Evolutionary conservation across 92 coral and sea anemone genomes (phyloP).

Genomic region (Palythoa caribaeorum): DNA sequence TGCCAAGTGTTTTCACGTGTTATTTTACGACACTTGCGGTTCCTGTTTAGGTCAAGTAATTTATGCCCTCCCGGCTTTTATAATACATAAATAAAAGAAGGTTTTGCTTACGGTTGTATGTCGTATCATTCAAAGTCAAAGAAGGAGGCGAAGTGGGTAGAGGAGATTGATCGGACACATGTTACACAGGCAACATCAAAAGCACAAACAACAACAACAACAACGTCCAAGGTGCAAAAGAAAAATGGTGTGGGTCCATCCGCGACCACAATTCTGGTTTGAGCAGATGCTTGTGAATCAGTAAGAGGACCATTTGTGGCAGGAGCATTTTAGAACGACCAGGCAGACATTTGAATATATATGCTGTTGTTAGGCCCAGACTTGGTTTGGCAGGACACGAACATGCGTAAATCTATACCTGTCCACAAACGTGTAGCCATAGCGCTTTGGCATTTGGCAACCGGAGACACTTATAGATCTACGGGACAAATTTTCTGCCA

Average conservation of each 20-base stretch:
- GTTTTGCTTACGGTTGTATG: constrained; percentile 21
- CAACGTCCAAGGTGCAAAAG: constrained; percentile 31
- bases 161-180: constrained; percentile 28
- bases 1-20: constrained; percentile 44
- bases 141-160: constrained; percentile 41
- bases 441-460: constrained; percentile 67
- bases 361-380: constrained; percentile 29
- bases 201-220: constrained; percentile 9
- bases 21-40: constrained; percentile 36
- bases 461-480: constrained; percentile 65
- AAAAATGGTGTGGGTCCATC: constrained; percentile 32
- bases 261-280: constrained; percentile 36
- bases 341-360: constrained; percentile 34
- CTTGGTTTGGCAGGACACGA: constrained; percentile 60
- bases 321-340: constrained; percentile 24
- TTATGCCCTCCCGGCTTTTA: constrained; percentile 36
- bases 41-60: constrained; percentile 36
- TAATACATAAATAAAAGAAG: constrained; percentile 35
- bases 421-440: constrained; percentile 65
- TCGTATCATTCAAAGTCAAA: constrained; percentile 32
- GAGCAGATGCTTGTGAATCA: constrained; percentile 39
- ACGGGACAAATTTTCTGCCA: constrained; percentile 57
- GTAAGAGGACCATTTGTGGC: constrained; percentile 39
- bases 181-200: constrained; percentile 10
- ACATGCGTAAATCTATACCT: constrained; percentile 58